Base-by-base conservation (phyloP, 2,113 vertebrate species). In the Cryptomyrus ogoouensis region DNA sequence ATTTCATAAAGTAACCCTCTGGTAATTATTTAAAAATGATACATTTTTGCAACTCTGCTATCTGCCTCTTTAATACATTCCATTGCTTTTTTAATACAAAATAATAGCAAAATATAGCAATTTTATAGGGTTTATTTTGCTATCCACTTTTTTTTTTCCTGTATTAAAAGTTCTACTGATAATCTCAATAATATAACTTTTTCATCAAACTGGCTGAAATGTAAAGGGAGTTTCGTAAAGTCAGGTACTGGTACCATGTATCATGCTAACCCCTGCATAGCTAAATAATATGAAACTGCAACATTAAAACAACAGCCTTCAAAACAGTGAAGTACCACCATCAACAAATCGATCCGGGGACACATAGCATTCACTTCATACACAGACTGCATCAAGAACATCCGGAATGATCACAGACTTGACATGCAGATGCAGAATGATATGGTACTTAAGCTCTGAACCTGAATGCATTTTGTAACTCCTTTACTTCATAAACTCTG, bases 391-490 rank as follows among this genome's bases (percentile, higher is more conserved):
- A 77, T 88, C 70, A 88, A 77, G 53, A 80, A 77, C 87, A 24
- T 44, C 46, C 19, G 13, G 13, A 49, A 50, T 90, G 83, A 13
- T 83, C 21, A 39, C 24, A 39, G 42, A 83, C 80, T 66, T 89
- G 53, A 70, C 53, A 35, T 53, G 66, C 35, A 46, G 62, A 77
- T 66, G 31, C 87, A 85, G 87, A 88, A 90, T 39, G 49, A n/a
- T 66, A 58, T 19, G 4, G 9, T 44, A 52, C 58, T 49, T 90
- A 62, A 90, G 42, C 74, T 49, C 47, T 52, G 53, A 39, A 88
- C 66, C 13, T 90, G 66, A 53, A 83, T 88, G 85, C 83, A 47
- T 88, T 90, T 90, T 90, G 85, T 83, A 90, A 83, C 49, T 88
- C 62, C 31, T 39, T 74, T 56, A 77, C 46, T 53, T 90, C 87